Percentiles rank a stretch among this genome's conserved stretches.
Evolutionary conservation across 2,888 invertebrate genomes (phyloP).

Genomic region (Baccha elongata): DNA sequence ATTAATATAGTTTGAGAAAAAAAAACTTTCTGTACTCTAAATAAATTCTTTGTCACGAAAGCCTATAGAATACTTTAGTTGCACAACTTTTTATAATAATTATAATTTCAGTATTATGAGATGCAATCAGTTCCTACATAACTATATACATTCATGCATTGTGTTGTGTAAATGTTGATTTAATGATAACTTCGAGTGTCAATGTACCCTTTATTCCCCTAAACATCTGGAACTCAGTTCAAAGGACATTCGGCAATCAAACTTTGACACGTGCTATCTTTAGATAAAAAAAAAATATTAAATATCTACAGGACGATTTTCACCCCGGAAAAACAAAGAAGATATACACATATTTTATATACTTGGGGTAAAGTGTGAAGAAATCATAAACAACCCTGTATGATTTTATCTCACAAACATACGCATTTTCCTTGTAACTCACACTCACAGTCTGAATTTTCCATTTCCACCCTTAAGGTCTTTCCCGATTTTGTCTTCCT

Average conservation of each 20-base stretch:
- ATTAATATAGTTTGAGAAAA: too few species aligned
- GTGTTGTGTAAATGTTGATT: too few species aligned
- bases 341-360: not conserved
- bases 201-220: too few species aligned
- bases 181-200: too few species aligned
- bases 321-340: not conserved
- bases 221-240: constrained; percentile 21
- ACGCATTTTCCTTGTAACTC: not conserved
- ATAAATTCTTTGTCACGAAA: too few species aligned
- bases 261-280: constrained; percentile 56
- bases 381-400: too few species aligned
- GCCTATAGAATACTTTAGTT: too few species aligned
- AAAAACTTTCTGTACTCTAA: too few species aligned
- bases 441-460: not conserved
- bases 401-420: not conserved
- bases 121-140: too few species aligned
- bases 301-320: not conserved
- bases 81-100: too few species aligned
- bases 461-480: constrained; percentile 5
- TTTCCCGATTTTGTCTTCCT: constrained; percentile 3
- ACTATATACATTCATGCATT: too few species aligned
- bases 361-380: constrained; percentile 12
- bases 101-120: too few species aligned
- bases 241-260: constrained; percentile 47
- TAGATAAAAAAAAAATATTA: not conserved